phyloP scores from a whole-genome alignment of 2,888 invertebrate species.

The Hemithea aestivaria region DNA sequence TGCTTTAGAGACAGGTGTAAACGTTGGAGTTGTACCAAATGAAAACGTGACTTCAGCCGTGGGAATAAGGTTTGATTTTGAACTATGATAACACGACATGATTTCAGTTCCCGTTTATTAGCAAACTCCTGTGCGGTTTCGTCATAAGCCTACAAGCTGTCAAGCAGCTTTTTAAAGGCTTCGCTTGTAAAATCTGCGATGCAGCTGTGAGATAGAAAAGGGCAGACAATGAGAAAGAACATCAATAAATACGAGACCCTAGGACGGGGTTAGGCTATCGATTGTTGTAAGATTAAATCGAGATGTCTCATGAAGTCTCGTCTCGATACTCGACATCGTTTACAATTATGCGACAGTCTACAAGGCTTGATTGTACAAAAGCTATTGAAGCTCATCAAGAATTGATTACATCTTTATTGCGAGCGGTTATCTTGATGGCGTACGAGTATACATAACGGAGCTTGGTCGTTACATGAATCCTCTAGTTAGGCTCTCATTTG shows the following conservation, averaged over 20 bases:
- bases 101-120: conserved; percentile 54
- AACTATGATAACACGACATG: conserved; percentile 30
- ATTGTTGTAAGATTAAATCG: conserved; percentile 46
- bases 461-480: conserved; percentile 2
- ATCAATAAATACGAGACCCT: conserved; percentile 42
- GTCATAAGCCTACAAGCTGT: conserved; percentile 36
- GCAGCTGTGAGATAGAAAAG: conserved; percentile 33
- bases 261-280: conserved; percentile 41
- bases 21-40: conserved; percentile 28
- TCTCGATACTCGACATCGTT: conserved; percentile 42
- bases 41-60: conserved; percentile 35
- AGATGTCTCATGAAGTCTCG: conserved; percentile 31
- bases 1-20: conserved; percentile 67
- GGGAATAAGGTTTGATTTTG: conserved; percentile 43
- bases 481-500: conserved; percentile 1
- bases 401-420: conserved; percentile 19
- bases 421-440: conserved; percentile 11
- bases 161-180: conserved; percentile 23
- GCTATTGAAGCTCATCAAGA: conserved; percentile 18
- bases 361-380: conserved; percentile 35
- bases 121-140: conserved; percentile 52
- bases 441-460: conserved; percentile 7
- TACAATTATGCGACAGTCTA: conserved; percentile 39
- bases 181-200: conserved; percentile 24
- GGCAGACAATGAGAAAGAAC: conserved; percentile 47